A percentile compares a stretch with the other conserved stretches of the same genome.
Conservation (phyloP, 2,797 vertebrate genomes). For the Huso huso region DNA sequence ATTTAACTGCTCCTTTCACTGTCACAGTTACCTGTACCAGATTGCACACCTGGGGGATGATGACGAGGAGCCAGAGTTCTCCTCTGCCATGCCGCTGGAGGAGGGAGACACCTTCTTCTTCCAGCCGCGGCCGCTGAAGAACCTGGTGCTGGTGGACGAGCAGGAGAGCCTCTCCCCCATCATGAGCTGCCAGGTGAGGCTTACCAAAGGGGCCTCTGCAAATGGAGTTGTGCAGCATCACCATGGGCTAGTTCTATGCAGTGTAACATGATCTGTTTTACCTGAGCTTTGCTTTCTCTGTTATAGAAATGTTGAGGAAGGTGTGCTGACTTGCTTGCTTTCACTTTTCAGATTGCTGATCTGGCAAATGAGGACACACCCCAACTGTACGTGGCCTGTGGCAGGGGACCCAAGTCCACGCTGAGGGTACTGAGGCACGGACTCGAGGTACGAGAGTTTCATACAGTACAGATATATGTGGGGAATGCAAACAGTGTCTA, state of each 20-base stretch:
- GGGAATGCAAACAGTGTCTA: neutral
- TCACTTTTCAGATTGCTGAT: conserved; percentile 77
- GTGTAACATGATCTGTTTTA: too few relatives aligned
- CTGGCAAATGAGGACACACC: conserved; percentile 97
- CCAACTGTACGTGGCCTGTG: conserved; percentile 88
- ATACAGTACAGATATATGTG: neutral
- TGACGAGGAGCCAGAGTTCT: conserved; percentile 96
- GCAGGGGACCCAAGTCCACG: conserved; percentile 86
- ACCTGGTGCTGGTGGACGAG: conserved; percentile 92
- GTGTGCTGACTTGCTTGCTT: neutral
- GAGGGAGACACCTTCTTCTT: conserved; percentile 98
- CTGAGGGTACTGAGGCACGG: conserved; percentile 90
- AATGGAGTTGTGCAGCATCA: too few relatives aligned
- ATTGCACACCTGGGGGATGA: conserved; percentile 97
- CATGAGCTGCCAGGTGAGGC: conserved; percentile 83
- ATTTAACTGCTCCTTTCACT: neutral
- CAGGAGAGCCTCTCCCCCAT: conserved; percentile 95
- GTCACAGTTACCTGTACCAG: conserved; percentile 86
- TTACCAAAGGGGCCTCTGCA: neutral
- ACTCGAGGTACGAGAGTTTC: conserved; percentile 72
- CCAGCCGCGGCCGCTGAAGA: conserved; percentile 91
- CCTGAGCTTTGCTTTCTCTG: too few relatives aligned
- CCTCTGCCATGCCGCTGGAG: conserved; percentile 95
- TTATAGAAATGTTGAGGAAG: neutral
- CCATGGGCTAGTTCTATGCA: too few relatives aligned